Percentiles rank a stretch among this genome's conserved stretches.
phyloP scores from a whole-genome alignment of 2,888 invertebrate genomes.

The Tetragonula carbonaria region DNA sequence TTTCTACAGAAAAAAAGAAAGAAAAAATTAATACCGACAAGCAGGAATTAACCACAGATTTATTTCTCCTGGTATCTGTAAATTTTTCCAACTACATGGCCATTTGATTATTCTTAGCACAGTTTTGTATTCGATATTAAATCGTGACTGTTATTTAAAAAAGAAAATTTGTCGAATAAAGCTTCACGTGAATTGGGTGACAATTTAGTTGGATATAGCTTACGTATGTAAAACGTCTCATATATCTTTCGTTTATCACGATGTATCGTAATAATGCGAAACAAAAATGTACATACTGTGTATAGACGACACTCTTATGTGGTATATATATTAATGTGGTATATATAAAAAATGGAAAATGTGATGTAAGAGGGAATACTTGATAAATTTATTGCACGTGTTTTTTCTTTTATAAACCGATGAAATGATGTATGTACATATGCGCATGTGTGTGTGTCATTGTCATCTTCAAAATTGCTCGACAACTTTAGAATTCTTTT shows the following conservation, averaged over 20 bases:
- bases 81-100: neutral
- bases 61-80: neutral
- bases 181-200: too few relatives aligned
- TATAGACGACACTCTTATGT: neutral
- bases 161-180: neutral
- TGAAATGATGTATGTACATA: neutral
- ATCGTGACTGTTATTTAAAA: neutral
- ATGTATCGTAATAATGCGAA: neutral
- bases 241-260: neutral
- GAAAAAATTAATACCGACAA: neutral
- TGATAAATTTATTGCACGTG: neutral
- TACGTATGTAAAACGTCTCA: neutral
- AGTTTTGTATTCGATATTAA: neutral
- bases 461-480: neutral
- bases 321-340: neutral
- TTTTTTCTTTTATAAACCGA: neutral
- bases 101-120: neutral
- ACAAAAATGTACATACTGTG: neutral
- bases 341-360: neutral
- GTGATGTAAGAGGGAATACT: neutral
- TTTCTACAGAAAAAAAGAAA: neutral
- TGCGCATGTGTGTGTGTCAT: neutral
- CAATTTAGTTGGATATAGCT: neutral
- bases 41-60: neutral
- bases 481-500: slow-evolving; percentile 5